Evolutionary conservation across 2,113 vertebrate genomes (phyloP), one percentile per base, ranked within the genome.

Genomic region (Chloroceryle aenea): DNA sequence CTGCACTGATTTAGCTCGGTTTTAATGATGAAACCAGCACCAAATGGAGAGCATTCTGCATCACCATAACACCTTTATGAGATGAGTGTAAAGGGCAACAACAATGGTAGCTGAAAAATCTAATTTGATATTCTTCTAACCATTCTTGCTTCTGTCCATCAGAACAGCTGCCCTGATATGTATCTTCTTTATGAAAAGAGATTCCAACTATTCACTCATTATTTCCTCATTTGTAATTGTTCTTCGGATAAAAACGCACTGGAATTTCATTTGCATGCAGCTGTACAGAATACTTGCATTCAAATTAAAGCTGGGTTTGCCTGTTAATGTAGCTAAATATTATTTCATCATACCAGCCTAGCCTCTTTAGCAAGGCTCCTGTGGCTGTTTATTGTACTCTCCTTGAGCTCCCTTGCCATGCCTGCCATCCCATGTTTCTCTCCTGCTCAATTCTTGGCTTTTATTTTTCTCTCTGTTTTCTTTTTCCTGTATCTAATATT

Each of bases 181-280:
- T 19, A 52, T n/a, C 8, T n/a, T 71, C 27, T 53, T 42, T 27
- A 67, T 38, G 42, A 81, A 79, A 69, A 56, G 64, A 79, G 7
- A 4, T 8, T 90, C 78, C 8, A 71, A 61, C 21, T 45, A 23
- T 74, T 63, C 77, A 73, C 5, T 25, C 30, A 43, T n/a, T 63
- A 47, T 42, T 43, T 69, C 63, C 27, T 67, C 30, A 36, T 73
- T 69, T 76, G 26, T n/a, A 64, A 47, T 67, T 42, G 30, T 67
- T 86, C 52, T 64, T 72, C n/a, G 40, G 66, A 81, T 78, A n/a
- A 81, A 69, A 90, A 20, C 9, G n/a, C 38, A n/a, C 14, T 78
- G 58, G 45, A 78, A 79, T 79, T 89, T 68, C n/a, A 76, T 89
- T 78, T 87, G 53, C 58, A 85, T 82, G 43, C 34, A 94, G 62